Conservation (phyloP, 2,113 vertebrate genomes). For the Diglossa brunneiventris region DNA sequence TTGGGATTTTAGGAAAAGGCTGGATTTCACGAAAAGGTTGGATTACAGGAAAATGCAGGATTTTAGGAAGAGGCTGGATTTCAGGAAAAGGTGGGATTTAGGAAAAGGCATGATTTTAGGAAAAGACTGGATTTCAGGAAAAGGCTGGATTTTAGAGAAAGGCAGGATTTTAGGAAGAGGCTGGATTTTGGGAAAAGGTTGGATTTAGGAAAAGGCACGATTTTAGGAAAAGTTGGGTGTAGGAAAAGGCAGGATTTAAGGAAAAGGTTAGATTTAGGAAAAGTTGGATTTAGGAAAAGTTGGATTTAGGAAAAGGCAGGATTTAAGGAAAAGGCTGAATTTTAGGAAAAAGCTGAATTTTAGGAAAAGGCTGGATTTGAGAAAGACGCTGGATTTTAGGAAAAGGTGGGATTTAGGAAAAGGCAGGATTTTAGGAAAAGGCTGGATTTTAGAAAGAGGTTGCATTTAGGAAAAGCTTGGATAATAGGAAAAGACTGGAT, state of each 20-base stretch:
- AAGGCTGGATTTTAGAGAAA: no score
- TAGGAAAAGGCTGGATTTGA: no score
- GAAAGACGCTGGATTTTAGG: neutral
- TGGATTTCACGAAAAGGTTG: accelerated
- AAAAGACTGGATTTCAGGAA: neutral
- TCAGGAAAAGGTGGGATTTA: neutral
- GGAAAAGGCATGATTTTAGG: no score
- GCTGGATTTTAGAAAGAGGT: no score
- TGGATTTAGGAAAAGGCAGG: no score
- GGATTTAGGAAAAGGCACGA: neutral
- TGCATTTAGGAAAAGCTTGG: no score
- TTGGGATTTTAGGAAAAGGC: no score
- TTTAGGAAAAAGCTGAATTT: accelerated
- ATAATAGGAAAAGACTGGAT: no score
- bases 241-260: no score
- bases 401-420: accelerated
- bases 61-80: no score
- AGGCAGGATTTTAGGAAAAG: accelerated
- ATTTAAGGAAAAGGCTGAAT: neutral
- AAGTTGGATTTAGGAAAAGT: no score
- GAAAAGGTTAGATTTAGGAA: neutral
- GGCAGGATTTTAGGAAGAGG: neutral
- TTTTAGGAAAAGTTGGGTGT: no score
- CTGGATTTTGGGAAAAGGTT: neutral
- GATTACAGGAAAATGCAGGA: neutral